Conservation (phyloP, 2,113 vertebrate genomes). For the Pterocles burchelli region DNA sequence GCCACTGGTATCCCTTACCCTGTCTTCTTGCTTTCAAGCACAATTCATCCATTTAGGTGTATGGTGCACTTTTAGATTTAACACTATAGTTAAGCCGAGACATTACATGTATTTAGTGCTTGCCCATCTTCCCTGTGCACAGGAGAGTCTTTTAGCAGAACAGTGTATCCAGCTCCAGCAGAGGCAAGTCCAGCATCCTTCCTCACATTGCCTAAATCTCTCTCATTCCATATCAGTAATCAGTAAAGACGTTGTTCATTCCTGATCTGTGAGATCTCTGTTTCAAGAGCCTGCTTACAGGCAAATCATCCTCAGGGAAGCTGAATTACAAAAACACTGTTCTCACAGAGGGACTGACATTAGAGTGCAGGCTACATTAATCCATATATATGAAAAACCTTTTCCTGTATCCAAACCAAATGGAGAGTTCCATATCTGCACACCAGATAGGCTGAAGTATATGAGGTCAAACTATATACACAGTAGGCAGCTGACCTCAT, state of each 20-base stretch:
- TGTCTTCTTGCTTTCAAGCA: neutral
- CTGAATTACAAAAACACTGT: neutral
- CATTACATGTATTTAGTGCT: neutral
- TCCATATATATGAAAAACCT: neutral
- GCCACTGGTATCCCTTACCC: neutral
- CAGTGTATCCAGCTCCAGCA: neutral
- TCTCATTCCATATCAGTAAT: neutral
- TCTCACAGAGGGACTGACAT: neutral
- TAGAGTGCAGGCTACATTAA: neutral
- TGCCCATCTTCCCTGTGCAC: neutral
- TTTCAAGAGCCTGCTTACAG: neutral
- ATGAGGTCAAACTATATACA: neutral
- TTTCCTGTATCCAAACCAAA: neutral
- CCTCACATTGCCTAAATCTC: too few relatives aligned
- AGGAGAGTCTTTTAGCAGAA: neutral
- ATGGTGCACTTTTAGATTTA: neutral
- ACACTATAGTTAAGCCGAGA: neutral
- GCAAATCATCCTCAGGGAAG: neutral
- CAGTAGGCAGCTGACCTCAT: neutral
- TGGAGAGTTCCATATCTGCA: neutral
- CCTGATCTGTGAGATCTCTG: neutral
- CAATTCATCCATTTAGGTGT: neutral
- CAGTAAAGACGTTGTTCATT: neutral
- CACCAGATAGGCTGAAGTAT: neutral
- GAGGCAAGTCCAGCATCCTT: too few relatives aligned